Evolutionary conservation across 30 jellyfish, hydroid and myxozoan species (phyloP).

Genomic region (Phacellophora camtschatica): DNA sequence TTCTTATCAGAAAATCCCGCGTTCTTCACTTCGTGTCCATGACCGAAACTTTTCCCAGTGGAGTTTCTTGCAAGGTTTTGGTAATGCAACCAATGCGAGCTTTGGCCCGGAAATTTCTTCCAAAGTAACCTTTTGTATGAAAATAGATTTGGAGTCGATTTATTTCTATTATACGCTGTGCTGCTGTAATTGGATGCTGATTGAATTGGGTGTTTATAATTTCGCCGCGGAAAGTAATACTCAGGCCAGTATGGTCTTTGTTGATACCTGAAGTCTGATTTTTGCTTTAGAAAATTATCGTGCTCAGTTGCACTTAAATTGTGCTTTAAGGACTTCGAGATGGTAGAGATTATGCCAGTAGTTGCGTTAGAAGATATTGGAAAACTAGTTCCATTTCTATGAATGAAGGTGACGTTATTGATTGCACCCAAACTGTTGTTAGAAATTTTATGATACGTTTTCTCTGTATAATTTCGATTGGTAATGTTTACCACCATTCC

Average conservation of each 20-base stretch:
- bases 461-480: too few relatives aligned
- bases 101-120: conserved; percentile 34
- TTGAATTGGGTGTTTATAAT: conserved; percentile 19
- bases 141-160: conserved; percentile 3
- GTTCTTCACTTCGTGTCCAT: too few relatives aligned
- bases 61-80: background rate
- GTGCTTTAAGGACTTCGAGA: background rate
- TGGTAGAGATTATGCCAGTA: too few relatives aligned
- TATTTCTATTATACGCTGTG: background rate
- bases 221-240: conserved; percentile 32
- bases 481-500: too few relatives aligned
- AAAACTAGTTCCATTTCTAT: too few relatives aligned
- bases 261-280: background rate
- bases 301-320: background rate
- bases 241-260: conserved; percentile 43
- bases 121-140: conserved; percentile 16
- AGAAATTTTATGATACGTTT: too few relatives aligned
- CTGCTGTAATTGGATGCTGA: background rate
- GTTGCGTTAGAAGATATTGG: too few relatives aligned
- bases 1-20: too few relatives aligned
- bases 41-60: background rate
- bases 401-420: too few relatives aligned
- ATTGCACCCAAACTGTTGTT: too few relatives aligned
- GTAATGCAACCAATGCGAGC: conserved; percentile 29
- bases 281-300: background rate